Base-by-base conservation (phyloP, 2,888 invertebrate species). In the Epinotia nisella region DNA sequence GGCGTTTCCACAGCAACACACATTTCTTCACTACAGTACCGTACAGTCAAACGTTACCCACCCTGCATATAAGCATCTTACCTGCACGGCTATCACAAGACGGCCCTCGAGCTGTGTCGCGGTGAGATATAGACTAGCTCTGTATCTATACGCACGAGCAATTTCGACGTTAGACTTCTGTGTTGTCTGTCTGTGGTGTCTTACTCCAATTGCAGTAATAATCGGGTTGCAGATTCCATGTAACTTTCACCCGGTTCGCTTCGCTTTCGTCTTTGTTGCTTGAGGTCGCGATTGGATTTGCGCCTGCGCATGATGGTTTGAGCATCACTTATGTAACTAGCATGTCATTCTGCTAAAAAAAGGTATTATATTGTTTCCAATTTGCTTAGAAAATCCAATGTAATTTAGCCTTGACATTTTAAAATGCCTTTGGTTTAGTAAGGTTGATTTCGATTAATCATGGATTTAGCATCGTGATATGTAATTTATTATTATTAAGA, bases 191-290 rank as follows among this genome's bases (percentile, higher is more conserved):
- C 60, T 55, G 41, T 84, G 88, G 59, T 84, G 88, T 88, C 87
- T 87, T 88, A 90, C 86, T 90, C 90, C 85, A 88, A 86, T 90
- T 90, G 84, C 85, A 80, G 81, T 87, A 85, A 87, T 85, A 78
- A 82, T 78, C 79, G 81, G 85, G 85, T 86, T 86, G 86, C 86
- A 77, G 83, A 88, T 87, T 89, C 90, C 84, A 87, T 87, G 85
- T 80, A 84, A 90, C 91, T 91, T 91, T 91, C 91, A 88, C 91
- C 85, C 82, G 84, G 84, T 74, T 74, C 75, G 83, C 83, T 85
- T 87, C 85, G 87, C 89, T 89, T 89, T 89, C 86, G 81, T 87
- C 82, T 83, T 78, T 77, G 77, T 76, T 75, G 76, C 58, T 77
- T 58, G 29, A 53, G 61, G 75, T 74, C 76, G 56, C 76, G 76